Percentiles rank a stretch among this genome's conserved stretches.
phyloP scores from a whole-genome alignment of 2,888 invertebrate species.

The Smittia aterrima region DNA sequence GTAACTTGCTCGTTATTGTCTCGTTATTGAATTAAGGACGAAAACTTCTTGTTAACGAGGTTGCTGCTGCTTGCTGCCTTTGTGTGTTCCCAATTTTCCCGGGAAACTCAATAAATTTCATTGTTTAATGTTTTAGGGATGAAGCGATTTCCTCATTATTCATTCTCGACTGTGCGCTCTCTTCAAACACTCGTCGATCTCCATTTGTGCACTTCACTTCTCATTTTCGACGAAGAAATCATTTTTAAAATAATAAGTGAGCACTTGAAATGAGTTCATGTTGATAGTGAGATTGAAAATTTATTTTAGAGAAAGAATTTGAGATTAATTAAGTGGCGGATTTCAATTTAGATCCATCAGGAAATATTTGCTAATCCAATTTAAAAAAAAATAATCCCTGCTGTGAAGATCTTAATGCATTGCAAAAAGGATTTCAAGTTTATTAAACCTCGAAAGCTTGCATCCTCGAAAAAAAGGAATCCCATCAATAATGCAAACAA shows the following conservation, averaged over 20 bases:
- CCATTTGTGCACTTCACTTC: not conserved
- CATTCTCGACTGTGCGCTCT: not conserved
- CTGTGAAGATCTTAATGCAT: not conserved
- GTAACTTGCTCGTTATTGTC: not conserved
- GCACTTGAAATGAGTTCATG: too few species aligned
- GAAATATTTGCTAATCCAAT: conserved; percentile 8
- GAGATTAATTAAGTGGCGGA: conserved; percentile 22
- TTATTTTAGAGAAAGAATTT: too few species aligned
- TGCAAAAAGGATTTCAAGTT: not conserved
- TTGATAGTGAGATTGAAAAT: too few species aligned
- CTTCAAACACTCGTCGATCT: not conserved
- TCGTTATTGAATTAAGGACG: conserved; percentile 15
- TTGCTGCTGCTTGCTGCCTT: not conserved
- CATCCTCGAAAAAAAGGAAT: not conserved
- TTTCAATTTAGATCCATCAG: conserved; percentile 21
- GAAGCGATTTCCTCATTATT: too few species aligned
- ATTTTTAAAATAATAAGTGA: too few species aligned
- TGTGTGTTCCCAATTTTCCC: too few species aligned
- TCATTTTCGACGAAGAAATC: not conserved
- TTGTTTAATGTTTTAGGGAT: too few species aligned
- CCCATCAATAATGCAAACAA: not conserved
- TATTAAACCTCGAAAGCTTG: not conserved
- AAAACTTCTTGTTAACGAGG: conserved; percentile 23
- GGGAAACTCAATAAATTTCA: too few species aligned
- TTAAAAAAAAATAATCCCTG: not conserved